Evolutionary conservation across 1,140 invertebrate genomes (phyloP).

Genomic region (Goniozus legneri): DNA sequence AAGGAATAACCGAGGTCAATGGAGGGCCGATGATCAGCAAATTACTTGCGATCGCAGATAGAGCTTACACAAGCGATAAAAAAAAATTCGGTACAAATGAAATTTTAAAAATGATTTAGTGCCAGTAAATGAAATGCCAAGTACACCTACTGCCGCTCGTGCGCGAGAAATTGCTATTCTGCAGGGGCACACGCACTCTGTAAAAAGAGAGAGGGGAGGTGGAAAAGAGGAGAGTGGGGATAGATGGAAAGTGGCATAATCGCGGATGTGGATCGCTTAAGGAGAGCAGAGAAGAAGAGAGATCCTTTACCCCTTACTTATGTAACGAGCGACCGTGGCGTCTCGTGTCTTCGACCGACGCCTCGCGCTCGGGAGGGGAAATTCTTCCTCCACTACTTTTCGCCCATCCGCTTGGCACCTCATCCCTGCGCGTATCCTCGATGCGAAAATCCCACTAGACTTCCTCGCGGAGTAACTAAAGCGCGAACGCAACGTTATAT

Average conservation of each 20-base stretch:
- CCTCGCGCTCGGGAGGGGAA: constrained; percentile 24
- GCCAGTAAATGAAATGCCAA: too few species aligned
- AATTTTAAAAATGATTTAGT: too few species aligned
- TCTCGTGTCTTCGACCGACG: constrained; percentile 47
- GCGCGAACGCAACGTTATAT: not conserved
- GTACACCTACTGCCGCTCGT: too few species aligned
- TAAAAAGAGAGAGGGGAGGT: too few species aligned
- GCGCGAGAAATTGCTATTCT: too few species aligned
- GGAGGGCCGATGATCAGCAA: too few species aligned
- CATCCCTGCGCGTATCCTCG: constrained; percentile 12
- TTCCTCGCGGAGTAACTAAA: not conserved
- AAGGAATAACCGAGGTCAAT: too few species aligned
- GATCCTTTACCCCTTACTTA: constrained; percentile 51
- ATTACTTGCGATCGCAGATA: too few species aligned
- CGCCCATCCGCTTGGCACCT: constrained; percentile 6
- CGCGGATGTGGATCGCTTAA: constrained; percentile 48
- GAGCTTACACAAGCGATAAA: too few species aligned
- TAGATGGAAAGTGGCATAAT: constrained; percentile 52
- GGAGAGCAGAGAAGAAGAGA: constrained; percentile 39
- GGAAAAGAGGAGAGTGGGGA: too few species aligned
- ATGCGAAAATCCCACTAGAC: constrained; percentile 15
- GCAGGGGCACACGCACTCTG: too few species aligned
- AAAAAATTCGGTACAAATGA: too few species aligned
- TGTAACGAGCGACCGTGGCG: constrained; percentile 41
- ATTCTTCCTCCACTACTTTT: not conserved